Conservation (phyloP, 1,140 invertebrate species). For the Paralvinella palmiformis region DNA sequence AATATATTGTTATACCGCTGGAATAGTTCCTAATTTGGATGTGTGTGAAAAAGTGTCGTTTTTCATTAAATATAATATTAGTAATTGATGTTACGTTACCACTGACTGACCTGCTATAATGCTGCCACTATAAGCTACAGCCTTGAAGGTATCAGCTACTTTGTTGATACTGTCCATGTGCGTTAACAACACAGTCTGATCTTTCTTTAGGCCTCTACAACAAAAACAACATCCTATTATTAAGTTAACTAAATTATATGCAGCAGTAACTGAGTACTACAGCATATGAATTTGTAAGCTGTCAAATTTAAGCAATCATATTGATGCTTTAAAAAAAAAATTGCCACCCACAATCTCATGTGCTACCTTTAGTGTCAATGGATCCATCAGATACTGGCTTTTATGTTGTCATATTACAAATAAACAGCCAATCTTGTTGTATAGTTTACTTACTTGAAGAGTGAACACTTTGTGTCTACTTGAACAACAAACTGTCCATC, state of each 20-base stretch:
- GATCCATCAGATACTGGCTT: constrained; percentile 2
- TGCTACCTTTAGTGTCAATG: neutral
- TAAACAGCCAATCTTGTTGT: neutral
- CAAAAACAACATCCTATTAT: constrained; percentile 10
- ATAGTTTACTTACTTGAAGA: constrained; percentile 85
- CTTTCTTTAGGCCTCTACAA: constrained; percentile 73
- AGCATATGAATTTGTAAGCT: too few relatives aligned
- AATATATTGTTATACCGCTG: too few relatives aligned
- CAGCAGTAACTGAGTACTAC: too few relatives aligned
- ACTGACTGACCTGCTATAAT: constrained; percentile 61
- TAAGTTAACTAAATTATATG: neutral
- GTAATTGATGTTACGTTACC: too few relatives aligned
- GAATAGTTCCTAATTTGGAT: too few relatives aligned
- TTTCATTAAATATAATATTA: too few relatives aligned
- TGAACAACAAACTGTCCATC: constrained; percentile 91
- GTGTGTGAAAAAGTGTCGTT: too few relatives aligned
- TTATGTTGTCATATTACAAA: neutral
- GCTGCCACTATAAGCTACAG: constrained; percentile 75
- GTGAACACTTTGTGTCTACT: constrained; percentile 77
- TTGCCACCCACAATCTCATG: too few relatives aligned
- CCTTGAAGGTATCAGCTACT: constrained; percentile 77
- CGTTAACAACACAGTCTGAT: constrained; percentile 86
- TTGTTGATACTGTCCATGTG: constrained; percentile 94
- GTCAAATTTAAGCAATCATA: too few relatives aligned
- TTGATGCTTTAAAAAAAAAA: too few relatives aligned